A percentile compares a stretch with the other conserved stretches of the same genome.
These are phyloP conservation scores for Rhabditoides inermis DNA, from an alignment of 2,888 invertebrate genomes.

Conservation along the genomic window DNA sequence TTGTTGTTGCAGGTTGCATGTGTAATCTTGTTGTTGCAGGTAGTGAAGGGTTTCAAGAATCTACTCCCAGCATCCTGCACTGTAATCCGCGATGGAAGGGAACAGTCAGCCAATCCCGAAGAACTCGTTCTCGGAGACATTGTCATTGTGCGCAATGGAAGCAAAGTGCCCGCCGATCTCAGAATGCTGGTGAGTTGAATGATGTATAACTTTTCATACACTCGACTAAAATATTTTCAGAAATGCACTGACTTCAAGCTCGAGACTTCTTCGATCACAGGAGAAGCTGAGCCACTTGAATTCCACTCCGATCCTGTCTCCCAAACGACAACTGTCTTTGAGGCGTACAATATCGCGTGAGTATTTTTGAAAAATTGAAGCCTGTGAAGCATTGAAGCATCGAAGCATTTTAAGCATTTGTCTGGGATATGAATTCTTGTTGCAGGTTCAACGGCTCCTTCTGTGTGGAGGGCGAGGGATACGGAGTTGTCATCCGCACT, in stretches of 20 bases:
- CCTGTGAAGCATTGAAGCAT: too few species aligned
- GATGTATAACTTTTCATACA: conserved; percentile 3
- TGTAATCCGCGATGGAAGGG: conserved; percentile 26
- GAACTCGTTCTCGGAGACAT: conserved; percentile 30
- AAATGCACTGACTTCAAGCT: conserved; percentile 23
- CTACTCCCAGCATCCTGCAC: conserved; percentile 20
- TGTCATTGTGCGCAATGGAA: conserved; percentile 22
- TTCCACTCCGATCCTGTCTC: conserved; percentile 20
- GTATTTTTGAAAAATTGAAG: too few species aligned
- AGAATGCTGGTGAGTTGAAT: conserved; percentile 13
- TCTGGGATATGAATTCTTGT: too few species aligned
- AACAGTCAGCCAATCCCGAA: conserved; percentile 15
- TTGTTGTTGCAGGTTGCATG: too few species aligned
- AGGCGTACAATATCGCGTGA: conserved; percentile 24
- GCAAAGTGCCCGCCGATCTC: conserved; percentile 27
- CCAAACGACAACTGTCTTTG: conserved; percentile 18
- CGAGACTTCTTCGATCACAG: conserved; percentile 31
- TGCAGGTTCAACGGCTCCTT: conserved; percentile 14
- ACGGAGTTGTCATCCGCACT: conserved; percentile 12
- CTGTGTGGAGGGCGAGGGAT: conserved; percentile 13
- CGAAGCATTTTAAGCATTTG: too few species aligned
- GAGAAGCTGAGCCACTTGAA: conserved; percentile 30
- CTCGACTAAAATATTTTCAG: conserved; percentile 5
- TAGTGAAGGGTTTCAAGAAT: conserved; percentile 25
- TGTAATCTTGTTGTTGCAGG: too few species aligned